A percentile compares a stretch with the other conserved stretches of the same genome.
Evolutionary conservation across 2,888 invertebrate species (phyloP).

Genomic region (Heliconius charithonia): DNA sequence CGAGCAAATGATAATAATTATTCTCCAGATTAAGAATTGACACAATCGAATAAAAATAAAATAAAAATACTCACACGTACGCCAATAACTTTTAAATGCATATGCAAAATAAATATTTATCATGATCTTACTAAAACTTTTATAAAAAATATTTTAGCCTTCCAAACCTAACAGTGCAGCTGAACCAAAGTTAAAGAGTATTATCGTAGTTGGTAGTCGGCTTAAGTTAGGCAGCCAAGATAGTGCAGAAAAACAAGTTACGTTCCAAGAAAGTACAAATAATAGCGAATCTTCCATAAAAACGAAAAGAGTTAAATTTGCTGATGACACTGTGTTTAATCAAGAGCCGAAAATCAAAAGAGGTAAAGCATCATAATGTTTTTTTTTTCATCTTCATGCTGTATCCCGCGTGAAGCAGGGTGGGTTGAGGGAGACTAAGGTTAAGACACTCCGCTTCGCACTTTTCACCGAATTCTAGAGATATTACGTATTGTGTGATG

Average conservation of each 20-base stretch:
- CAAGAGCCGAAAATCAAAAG: constrained; percentile 62
- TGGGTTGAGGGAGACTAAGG: background rate
- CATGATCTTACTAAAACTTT: background rate
- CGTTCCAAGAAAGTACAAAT: constrained; percentile 65
- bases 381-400: too few relatives aligned
- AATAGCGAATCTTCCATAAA: constrained; percentile 62
- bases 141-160: constrained; percentile 56
- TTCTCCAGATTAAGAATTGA: too few relatives aligned
- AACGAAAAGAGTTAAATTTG: constrained; percentile 73
- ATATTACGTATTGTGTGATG: background rate
- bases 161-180: constrained; percentile 62
- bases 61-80: too few relatives aligned
- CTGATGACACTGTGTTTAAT: constrained; percentile 73
- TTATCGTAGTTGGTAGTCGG: constrained; percentile 65
- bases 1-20: too few relatives aligned
- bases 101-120: too few relatives aligned
- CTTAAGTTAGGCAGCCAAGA: constrained; percentile 70
- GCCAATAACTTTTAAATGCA: too few relatives aligned
- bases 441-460: background rate
- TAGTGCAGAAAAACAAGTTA: constrained; percentile 73
- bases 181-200: constrained; percentile 72
- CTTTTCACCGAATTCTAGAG: background rate
- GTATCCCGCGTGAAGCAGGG: too few relatives aligned
- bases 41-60: too few relatives aligned
- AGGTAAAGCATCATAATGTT: constrained; percentile 55